Evolutionary conservation across 2,113 vertebrate species (phyloP).

Genomic region (Sander vitreus): DNA sequence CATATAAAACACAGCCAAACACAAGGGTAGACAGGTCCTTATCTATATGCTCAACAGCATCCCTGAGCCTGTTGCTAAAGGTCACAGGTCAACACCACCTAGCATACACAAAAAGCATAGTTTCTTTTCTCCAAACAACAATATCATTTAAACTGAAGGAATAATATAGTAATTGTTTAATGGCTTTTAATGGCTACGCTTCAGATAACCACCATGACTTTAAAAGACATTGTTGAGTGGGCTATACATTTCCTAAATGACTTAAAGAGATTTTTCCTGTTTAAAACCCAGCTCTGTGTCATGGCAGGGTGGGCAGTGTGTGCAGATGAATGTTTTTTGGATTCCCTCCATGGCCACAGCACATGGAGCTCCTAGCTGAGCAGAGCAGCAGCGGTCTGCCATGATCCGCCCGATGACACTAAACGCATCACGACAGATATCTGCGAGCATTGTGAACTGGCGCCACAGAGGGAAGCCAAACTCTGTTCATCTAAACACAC

Average conservation of each 20-base stretch:
- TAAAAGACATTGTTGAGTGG: neutral
- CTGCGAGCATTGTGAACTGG: no score
- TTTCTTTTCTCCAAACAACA: neutral
- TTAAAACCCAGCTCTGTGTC: no score
- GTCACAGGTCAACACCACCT: constrained; percentile 54
- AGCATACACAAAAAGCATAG: neutral
- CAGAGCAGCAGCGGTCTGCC: no score
- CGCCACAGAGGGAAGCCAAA: no score
- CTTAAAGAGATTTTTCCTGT: neutral
- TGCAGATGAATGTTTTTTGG: no score
- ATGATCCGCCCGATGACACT: no score
- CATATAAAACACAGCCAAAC: constrained; percentile 11
- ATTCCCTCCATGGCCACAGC: no score
- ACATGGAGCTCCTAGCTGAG: no score
- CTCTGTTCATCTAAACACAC: no score
- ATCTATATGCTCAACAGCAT: constrained; percentile 45
- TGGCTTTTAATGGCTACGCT: neutral
- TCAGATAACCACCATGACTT: neutral
- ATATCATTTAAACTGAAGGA: neutral
- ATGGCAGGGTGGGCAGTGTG: no score
- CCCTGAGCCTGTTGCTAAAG: constrained; percentile 57
- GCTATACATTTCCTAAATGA: neutral
- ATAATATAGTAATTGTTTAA: neutral
- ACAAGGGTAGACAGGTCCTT: constrained; percentile 31
- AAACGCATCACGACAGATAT: no score